Evolutionary conservation across 2,113 vertebrate genomes (phyloP), one percentile per base, ranked within the genome.

Genomic region (Picathartes gymnocephalus): DNA sequence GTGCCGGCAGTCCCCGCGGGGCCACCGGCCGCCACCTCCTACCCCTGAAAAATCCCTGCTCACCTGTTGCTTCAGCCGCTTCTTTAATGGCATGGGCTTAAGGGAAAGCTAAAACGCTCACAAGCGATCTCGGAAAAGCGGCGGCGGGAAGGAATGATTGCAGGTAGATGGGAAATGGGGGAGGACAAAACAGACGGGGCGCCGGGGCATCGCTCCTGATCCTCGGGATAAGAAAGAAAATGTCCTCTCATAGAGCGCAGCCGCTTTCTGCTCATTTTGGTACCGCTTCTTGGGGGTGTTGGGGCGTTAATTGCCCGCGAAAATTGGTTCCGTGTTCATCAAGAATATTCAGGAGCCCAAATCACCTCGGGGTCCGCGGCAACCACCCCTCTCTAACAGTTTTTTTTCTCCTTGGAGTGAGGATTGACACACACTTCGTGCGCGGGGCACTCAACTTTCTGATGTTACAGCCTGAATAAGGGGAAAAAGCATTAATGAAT

Each of bases 31-130:
- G 68, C 68, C 86, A 62, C 84, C 54, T 86, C 47, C 60, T 50
- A 47, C 2, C 78, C 69, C 81, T 66, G 80, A 14, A 88, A 47
- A 77, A 23, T 12, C 42, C 35, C 56, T 18, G 42, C 83, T 94
- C 96, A 94, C 96, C 95, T 95, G 96, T 81, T 94, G 84, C 93
- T 84, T 45, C 60, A 62, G 77, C 93, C 92, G 69, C 60, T 81
- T 51, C 81, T 81, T 58, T 74, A 84, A 91, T 39, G 60, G 81
- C 78, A 20, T 1, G 33, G 84, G 18, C 23, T 69, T 72, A 88
- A 54, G 62, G 68, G 60, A n/a, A 81, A 40, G 73, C 65, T 71
- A 66, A 93, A 94, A 42, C 1, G 22, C 62, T 90, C 53, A 4
- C 40, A 5, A 37, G 65, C 19, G 10, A 2, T 10, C 56, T 72